Conservation (phyloP, 2,113 vertebrate genomes). For the Carassius carassius region DNA sequence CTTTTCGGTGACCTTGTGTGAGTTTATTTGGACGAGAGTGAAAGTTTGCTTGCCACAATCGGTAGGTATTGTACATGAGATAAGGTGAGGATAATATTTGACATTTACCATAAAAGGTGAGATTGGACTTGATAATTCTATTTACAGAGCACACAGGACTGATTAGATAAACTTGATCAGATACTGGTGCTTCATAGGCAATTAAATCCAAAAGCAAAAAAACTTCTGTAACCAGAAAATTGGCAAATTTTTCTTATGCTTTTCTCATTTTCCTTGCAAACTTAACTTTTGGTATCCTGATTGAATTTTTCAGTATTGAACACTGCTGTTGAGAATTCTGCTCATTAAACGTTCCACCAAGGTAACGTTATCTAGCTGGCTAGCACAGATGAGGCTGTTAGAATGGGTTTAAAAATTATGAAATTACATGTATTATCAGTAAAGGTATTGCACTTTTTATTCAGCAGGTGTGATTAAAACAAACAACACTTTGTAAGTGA, state of each 20-base stretch:
- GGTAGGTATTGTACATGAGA: neutral
- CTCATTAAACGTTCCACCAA: neutral
- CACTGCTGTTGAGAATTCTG: neutral
- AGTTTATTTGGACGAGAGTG: neutral
- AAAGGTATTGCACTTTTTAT: no score
- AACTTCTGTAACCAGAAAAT: no score
- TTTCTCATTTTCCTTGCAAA: neutral
- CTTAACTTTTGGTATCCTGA: neutral
- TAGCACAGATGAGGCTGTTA: neutral
- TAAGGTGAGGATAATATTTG: neutral
- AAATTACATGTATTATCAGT: no score
- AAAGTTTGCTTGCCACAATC: neutral
- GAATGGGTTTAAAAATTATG: no score
- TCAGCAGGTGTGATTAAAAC: no score
- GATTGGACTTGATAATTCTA: neutral
- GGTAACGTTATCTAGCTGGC: neutral
- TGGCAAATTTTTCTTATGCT: no score
- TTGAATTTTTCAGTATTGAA: neutral
- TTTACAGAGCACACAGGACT: no score
- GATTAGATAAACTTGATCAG: no score
- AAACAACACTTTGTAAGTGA: no score
- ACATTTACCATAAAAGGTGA: neutral
- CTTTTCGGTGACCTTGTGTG: constrained; percentile 18
- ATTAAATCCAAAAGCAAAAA: no score
- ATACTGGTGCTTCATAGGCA: no score